A percentile compares a stretch with the other conserved stretches of the same genome.
These are phyloP conservation scores for Gavia stellata DNA, from an alignment of 2,113 vertebrate species.

Conservation along the genomic window DNA sequence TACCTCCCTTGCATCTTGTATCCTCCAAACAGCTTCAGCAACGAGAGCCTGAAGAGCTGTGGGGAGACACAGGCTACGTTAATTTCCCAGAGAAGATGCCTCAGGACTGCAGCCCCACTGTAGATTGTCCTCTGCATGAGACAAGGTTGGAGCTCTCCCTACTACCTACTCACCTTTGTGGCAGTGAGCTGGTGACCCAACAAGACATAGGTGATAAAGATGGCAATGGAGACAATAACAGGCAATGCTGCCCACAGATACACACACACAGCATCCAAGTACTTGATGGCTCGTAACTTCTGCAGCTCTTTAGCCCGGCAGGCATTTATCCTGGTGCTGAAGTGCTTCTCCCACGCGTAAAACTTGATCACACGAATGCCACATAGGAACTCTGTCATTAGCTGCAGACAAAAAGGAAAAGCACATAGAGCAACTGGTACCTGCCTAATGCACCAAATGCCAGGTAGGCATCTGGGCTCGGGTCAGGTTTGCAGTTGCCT, in stretches of 20 bases:
- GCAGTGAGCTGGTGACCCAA: conserved; percentile 91
- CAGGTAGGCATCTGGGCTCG: not conserved
- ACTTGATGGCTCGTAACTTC: conserved; percentile 79
- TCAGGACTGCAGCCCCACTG: not conserved
- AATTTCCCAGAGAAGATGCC: not conserved
- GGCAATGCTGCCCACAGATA: conserved; percentile 95
- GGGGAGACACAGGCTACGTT: not conserved
- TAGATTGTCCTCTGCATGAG: not conserved
- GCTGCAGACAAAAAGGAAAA: conserved; percentile 62
- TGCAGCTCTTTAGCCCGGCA: conserved; percentile 80
- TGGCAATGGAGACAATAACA: conserved; percentile 88
- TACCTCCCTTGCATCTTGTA: not conserved
- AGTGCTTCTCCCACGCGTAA: conserved; percentile 88
- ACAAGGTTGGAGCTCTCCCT: not conserved
- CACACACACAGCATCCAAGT: conserved; percentile 91
- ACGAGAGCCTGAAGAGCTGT: not conserved
- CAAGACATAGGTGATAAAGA: conserved; percentile 89
- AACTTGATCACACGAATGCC: conserved; percentile 95
- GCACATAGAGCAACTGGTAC: not conserved
- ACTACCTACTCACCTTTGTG: conserved; percentile 80
- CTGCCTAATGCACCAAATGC: not conserved
- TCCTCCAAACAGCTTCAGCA: not conserved
- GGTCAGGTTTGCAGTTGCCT: not conserved
- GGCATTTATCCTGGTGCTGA: conserved; percentile 73
- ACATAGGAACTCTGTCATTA: conserved; percentile 89